Base-by-base conservation (phyloP, 2,797 vertebrate genomes). In the Hypotaenidia okinawae region DNA sequence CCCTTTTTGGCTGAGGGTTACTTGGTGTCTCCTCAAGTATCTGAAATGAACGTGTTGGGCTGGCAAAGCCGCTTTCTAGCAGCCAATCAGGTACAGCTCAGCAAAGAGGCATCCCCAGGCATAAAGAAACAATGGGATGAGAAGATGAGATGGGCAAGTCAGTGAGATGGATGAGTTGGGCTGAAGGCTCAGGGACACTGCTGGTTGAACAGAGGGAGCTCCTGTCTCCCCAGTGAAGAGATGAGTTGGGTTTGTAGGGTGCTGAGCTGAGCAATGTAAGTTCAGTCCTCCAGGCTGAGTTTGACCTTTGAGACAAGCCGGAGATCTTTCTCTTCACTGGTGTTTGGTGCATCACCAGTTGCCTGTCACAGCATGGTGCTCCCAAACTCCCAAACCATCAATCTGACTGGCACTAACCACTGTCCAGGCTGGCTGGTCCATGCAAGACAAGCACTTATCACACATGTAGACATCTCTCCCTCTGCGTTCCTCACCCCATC, bases 51-150 rank as follows among this genome's bases (percentile, higher is more conserved):
- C 2, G 6, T 78, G 77, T 77, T 52, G 77, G 66, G 70, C 68
- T 97, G 93, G 92, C 91, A 95, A 67, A 68, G 68, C 19, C 51
- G 30, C n/a, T 39, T 63, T 77, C 59, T 64, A 5, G 86, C 67
- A 68, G 63, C 54, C 7, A 4, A 33, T 59, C 78, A 87, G 91
- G 92, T 84, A 88, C 51, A 64, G 84, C 78, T 81, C 76, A 92
- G 78, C 3, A 7, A 70, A 25, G 52, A 90, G 80, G 77, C 58
- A 84, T 66, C 87, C 54, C 55, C 55, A 37, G 83, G 63, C 61
- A 28, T 43, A 30, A 13, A 32, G 1, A 17, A 87, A 87, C 0
- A 4, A 37, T 0, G 1, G 55, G 28, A 21, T 33, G 75, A 86
- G 63, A 54, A 64, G 54, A 13, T 21, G 75, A 80, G 62, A 55